A percentile compares a stretch with the other conserved stretches of the same genome.
These are phyloP conservation scores for Lysandra coridon DNA, from an alignment of 2,888 invertebrate genomes.

Conservation along the genomic window DNA sequence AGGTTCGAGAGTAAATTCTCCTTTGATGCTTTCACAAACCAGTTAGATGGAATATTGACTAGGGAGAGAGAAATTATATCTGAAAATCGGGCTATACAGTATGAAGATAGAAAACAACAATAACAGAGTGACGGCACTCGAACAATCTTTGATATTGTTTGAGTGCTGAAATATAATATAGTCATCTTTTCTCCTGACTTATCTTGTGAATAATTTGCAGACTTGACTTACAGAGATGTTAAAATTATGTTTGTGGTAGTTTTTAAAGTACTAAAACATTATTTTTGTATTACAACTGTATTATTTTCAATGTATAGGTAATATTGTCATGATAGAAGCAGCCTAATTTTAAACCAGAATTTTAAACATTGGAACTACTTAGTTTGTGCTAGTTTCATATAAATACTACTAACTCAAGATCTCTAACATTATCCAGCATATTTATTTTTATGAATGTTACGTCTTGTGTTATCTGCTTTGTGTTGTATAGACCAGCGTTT, in stretches of 20 bases:
- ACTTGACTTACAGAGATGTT: neutral
- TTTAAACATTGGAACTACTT: neutral
- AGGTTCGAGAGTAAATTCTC: constrained; percentile 91
- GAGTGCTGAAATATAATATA: constrained; percentile 52
- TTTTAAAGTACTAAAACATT: neutral
- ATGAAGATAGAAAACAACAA: constrained; percentile 66
- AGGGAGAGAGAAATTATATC: constrained; percentile 69
- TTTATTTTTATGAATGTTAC: neutral
- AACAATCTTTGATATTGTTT: constrained; percentile 75
- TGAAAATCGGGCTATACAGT: constrained; percentile 65
- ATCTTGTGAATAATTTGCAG: neutral
- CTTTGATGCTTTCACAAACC: constrained; percentile 87
- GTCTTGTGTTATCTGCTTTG: neutral
- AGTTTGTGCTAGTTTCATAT: neutral
- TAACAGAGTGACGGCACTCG: constrained; percentile 67
- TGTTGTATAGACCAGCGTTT: neutral
- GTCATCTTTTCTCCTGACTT: neutral
- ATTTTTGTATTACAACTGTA: neutral
- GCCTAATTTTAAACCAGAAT: neutral
- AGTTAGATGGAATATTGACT: constrained; percentile 81
- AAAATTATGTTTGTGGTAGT: neutral
- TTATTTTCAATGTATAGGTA: neutral
- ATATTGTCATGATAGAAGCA: neutral
- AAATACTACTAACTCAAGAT: neutral
- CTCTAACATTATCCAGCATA: neutral